These are phyloP conservation scores for Sphecodes monilicornis DNA, from an alignment of 2,888 invertebrate genomes.

Conservation along the genomic window DNA sequence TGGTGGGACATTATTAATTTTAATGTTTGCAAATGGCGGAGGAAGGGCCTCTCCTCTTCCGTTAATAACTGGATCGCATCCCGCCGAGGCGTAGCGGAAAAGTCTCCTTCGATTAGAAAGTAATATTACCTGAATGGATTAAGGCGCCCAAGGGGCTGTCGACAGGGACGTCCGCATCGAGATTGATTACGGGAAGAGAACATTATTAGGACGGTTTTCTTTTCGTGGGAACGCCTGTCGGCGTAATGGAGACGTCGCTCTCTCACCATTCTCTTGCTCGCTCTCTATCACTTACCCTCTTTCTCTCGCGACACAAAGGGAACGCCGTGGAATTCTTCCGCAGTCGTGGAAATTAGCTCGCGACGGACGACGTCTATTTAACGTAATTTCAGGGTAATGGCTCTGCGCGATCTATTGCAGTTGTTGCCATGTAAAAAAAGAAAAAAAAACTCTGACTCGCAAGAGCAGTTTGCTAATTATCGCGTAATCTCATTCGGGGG, in stretches of 20 bases:
- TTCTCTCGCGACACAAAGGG: background rate
- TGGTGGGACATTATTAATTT: conserved; percentile 8
- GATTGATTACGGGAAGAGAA: conserved; percentile 27
- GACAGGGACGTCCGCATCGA: conserved; percentile 4
- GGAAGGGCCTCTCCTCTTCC: background rate
- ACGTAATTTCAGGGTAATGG: conserved; percentile 32
- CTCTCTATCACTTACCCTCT: background rate
- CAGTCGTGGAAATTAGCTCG: conserved; percentile 7
- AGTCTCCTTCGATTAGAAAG: conserved; percentile 23
- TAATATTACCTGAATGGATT: conserved; percentile 31
- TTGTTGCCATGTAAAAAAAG: conserved; percentile 35
- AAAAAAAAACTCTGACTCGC: conserved; percentile 25
- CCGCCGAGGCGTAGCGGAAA: background rate
- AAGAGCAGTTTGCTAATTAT: conserved; percentile 46
- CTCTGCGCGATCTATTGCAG: conserved; percentile 17
- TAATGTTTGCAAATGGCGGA: background rate
- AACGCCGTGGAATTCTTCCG: background rate
- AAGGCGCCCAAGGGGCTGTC: conserved; percentile 3
- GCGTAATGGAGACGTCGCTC: background rate
- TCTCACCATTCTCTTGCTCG: background rate
- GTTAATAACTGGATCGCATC: conserved; percentile 9
- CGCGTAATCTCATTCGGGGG: conserved; percentile 49
- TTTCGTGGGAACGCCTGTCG: background rate
- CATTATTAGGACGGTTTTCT: background rate
- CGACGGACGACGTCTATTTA: conserved; percentile 2